Base-by-base conservation (phyloP, 2,888 invertebrate species). In the Uloborus plumipes region DNA sequence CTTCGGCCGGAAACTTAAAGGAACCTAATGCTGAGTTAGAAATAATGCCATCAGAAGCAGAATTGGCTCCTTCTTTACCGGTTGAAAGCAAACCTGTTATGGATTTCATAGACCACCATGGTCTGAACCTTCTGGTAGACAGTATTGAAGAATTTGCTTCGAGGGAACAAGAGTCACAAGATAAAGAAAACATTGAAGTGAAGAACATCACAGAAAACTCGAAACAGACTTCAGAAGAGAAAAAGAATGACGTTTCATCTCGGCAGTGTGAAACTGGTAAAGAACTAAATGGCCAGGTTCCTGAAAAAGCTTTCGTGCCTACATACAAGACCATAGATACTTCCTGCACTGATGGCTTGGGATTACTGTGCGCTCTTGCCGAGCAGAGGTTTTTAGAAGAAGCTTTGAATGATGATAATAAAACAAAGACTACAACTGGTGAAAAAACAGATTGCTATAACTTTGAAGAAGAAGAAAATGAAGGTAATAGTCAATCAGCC, bases 381-480 rank as follows among this genome's bases (percentile, higher is more conserved):
- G 95, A 95, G 87, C 95, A 95, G 87, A 91, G 94, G 85, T 93
- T 95, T 85, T 92, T 93, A 90, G 94, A 94, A 87, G 95, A 95
- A 66, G 80, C 70, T 18, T n/a, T 70, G 53, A 82, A 87, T 88
- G 78, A 76, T 53, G 84, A 73, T 55, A 64, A 50, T 20, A 77
- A 73, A 64, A 22, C 58, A 18, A 77, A 66, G 22, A 6, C 20
- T 4, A 15, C 39, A n/a, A n/a, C 65, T 49, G 67, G 61, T 15
- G 67, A 76, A 55, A 22, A 13, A n/a, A 39, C 39, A 2, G 55
- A 72, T 49, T 65, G 53, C 31, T 53, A 26, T 58, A 7, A 49
- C n/a, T 50, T 62, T 18, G 18, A n/a, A n/a, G 66, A 74, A n/a
- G 66, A 74, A 16, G 18, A 26, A 9, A 64, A 64, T n/a, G 26